Conservation (phyloP, 2,113 vertebrate genomes). For the Calonectris borealis region DNA sequence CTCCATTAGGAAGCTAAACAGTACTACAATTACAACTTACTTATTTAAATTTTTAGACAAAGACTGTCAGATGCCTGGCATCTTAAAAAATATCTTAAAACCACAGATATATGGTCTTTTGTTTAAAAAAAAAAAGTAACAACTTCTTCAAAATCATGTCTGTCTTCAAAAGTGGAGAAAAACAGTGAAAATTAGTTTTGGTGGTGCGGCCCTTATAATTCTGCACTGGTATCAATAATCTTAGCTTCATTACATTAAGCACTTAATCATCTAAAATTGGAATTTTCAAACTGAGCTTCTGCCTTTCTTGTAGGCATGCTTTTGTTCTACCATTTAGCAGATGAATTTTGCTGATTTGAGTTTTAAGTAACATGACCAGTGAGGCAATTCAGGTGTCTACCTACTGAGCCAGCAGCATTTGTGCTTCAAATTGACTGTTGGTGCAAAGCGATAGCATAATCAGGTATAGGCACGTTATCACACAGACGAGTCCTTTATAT, state of each 20-base stretch:
- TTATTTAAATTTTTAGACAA: background rate
- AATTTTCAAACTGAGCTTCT: background rate
- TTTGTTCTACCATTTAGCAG: background rate
- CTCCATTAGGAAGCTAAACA: background rate
- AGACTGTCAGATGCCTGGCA: background rate
- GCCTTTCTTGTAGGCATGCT: background rate
- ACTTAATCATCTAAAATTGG: background rate
- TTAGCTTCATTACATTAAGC: background rate
- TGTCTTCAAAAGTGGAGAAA: background rate
- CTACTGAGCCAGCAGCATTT: background rate
- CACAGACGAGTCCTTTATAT: background rate
- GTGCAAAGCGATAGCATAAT: background rate
- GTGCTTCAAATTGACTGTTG: background rate
- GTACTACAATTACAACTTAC: background rate
- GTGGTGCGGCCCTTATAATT: background rate
- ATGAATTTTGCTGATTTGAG: background rate
- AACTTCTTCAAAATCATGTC: background rate
- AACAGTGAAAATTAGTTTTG: background rate
- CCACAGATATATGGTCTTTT: background rate
- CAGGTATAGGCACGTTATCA: background rate
- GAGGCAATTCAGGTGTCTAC: background rate
- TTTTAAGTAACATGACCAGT: background rate
- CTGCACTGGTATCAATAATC: background rate
- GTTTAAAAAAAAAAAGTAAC: background rate
- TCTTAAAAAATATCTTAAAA: background rate